Base-by-base conservation (phyloP, 2,797 vertebrate species). In the Myripristis jacobus region DNA sequence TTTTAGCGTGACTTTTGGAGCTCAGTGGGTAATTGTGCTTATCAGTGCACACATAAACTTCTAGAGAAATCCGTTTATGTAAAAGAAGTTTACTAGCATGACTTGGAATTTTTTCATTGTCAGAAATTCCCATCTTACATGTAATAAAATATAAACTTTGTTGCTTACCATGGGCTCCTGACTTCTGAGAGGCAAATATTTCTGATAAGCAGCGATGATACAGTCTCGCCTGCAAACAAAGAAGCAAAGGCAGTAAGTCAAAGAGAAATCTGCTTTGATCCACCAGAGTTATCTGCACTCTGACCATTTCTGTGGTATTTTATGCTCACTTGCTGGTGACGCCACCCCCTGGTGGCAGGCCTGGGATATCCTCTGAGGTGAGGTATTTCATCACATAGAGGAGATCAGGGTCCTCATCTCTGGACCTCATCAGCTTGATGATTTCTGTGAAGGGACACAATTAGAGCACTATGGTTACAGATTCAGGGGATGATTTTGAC, bases 341-440 rank as follows among this genome's bases (percentile, higher is more conserved):
- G 22, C 95, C 95, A 16, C 94, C 95, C 38, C 94, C 94, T n/a
- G 94, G 92, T 71, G 95, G 96, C 18, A 96, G 92, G 34, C 93
- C 93, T 0, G 89, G 92, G 22, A 95, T 91, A 27, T 88, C 70
- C 41, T 96, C 94, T 15, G 91, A 88, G 9, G 89, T 83, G 80
- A 96, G 88, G 71, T 85, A 91, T 80, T 92, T 94, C 71, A 96
- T 96, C 57, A 95, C 88, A 25, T 90, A 78, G 25, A 94, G 72
- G 44, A 96, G 88, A 77, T 94, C 94, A 2, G 88, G 94, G 47
- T 87, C 92, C 56, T 89, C 88, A 4, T 90, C 90, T 75, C 77
- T 94, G 76, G 89, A 91, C 69, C 78, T 88, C 80, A 92, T 88
- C 70, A 80, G 51, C n/a, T 91, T 79, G 62, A 94, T 85, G 19